Conservation (phyloP, 2,888 invertebrate genomes). For the Sminthurinus aureus region DNA sequence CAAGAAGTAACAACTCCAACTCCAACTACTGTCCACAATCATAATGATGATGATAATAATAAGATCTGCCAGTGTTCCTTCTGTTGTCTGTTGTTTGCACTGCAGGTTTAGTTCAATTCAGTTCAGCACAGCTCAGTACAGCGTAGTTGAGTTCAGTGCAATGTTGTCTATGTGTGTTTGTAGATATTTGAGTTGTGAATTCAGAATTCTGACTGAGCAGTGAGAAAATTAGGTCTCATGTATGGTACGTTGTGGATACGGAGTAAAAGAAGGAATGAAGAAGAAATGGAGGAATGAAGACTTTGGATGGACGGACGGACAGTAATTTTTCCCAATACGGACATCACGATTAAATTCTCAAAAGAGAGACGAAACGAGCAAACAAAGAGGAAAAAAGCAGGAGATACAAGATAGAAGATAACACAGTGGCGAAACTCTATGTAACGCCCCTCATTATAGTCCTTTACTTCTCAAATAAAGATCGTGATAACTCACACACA, state of each 20-base stretch:
- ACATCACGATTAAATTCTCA: slow-evolving; percentile 51
- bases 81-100: too few species aligned
- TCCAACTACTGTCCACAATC: slow-evolving; percentile 16
- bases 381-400: slow-evolving; percentile 47
- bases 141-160: neutral
- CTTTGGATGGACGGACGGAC: slow-evolving; percentile 38
- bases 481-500: slow-evolving; percentile 49
- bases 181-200: neutral
- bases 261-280: too few species aligned
- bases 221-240: slow-evolving; percentile 49
- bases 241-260: too few species aligned
- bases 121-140: too few species aligned
- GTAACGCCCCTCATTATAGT: slow-evolving; percentile 57
- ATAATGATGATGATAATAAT: neutral
- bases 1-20: neutral
- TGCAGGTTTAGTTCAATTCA: too few species aligned
- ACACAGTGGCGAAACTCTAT: slow-evolving; percentile 48
- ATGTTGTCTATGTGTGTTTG: slow-evolving; percentile 4
- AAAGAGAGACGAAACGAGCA: slow-evolving; percentile 48
- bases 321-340: slow-evolving; percentile 54
- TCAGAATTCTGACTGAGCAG: slow-evolving; percentile 24
- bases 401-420: slow-evolving; percentile 47
- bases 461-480: slow-evolving; percentile 50
- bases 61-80: neutral
- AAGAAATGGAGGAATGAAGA: too few species aligned